Evolutionary conservation across 2,797 vertebrate species (phyloP), one percentile per base, ranked within the genome.

Genomic region (Jordanella pulchra): DNA sequence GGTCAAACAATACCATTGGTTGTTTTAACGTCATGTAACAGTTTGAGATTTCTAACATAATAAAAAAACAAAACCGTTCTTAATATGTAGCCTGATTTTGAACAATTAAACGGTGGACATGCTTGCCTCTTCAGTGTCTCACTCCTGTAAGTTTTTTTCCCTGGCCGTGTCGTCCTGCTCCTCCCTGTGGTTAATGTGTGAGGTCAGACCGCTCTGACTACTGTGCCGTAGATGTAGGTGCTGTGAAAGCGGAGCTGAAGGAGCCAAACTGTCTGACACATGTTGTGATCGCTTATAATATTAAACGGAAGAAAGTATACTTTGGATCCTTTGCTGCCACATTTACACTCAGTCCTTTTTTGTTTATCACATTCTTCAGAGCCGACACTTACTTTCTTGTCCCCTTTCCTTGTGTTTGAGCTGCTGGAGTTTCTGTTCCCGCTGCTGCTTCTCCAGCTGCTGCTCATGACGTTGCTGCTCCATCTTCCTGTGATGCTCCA

Each of bases 341-440:
- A 1, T 13, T 51, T 32, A 6, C 25, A 15, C 55, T 5, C 28
- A 51, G 47, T 50, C 32, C 21, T 28, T 14, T 55, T 13, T n/a
- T 48, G n/a, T 27, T 71, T 25, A 25, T 21, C 45, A 3, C 15
- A 39, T 25, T 27, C 1, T 50, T 39, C 11, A 28, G 15, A 35
- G 58, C 6, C 56, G 7, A 2, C 54, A 96, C 97, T 97, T 84
- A 98, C 97, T 99, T 92, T 99, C 97, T 80, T 98, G 97, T 75
- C 97, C 96, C 51, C 97, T 95, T 90, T 98, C 98, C 92, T 99
- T 99, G 94, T 99, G 96, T 89, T 99, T 99, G 39, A 99, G 95
- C 90, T 96, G 96, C 64, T 94, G 95, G 50, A 99, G 94, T 87
- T 99, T 99, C 90, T 98, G 97, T 83, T 99, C 98, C 0, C 98